phyloP scores from a whole-genome alignment of 1,140 invertebrate species.

The Solenopsis invicta region DNA sequence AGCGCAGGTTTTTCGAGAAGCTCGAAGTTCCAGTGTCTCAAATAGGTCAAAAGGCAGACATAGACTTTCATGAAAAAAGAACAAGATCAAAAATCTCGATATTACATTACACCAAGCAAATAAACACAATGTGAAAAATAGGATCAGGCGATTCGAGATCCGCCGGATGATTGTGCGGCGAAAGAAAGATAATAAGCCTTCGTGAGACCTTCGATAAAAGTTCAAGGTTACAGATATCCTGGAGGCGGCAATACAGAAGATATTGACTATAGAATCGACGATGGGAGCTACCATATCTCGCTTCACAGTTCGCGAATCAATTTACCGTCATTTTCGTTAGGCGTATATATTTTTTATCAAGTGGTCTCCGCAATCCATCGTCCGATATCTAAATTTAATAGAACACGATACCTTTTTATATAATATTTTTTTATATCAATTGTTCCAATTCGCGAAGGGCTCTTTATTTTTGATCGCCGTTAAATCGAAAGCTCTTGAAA shows the following conservation, averaged over 20 bases:
- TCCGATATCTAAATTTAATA: constrained; percentile 1
- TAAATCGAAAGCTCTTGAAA: not conserved
- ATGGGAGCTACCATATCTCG: not conserved
- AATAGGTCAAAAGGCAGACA: not conserved
- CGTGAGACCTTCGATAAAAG: not conserved
- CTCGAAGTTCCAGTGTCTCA: not conserved
- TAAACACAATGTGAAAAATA: constrained; percentile 13
- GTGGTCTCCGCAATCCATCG: not conserved
- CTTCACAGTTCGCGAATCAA: not conserved
- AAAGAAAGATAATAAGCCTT: constrained; percentile 17
- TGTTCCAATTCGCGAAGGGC: not conserved
- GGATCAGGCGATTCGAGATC: not conserved
- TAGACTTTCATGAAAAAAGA: not conserved
- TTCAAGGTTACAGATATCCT: constrained; percentile 6
- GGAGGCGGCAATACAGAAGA: not conserved
- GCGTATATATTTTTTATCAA: constrained; percentile 4
- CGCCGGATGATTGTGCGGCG: not conserved
- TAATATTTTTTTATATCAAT: not conserved
- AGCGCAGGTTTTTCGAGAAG: not conserved
- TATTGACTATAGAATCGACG: not conserved
- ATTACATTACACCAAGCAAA: not conserved
- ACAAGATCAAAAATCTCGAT: not conserved
- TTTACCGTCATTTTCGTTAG: not conserved
- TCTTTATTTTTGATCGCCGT: constrained; percentile 13
- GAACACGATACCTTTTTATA: constrained; percentile 1